phyloP scores from a whole-genome alignment of 2,888 invertebrate species.

The Cryptus viduatorius region DNA sequence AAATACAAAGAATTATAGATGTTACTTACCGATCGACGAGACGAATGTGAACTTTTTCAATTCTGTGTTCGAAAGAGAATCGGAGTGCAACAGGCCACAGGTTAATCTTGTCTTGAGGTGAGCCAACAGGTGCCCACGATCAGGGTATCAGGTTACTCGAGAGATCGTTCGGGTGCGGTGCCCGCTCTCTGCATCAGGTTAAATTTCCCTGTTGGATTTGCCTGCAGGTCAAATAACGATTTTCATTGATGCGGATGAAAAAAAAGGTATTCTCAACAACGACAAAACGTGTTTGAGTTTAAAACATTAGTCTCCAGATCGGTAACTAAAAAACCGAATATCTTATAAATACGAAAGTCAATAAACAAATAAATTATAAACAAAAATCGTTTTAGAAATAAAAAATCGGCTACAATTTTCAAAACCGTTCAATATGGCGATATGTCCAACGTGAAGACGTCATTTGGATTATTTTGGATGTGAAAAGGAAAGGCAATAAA shows the following conservation, averaged over 20 bases:
- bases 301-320: too few relatives aligned
- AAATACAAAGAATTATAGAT: neutral
- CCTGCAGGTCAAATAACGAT: slow-evolving; percentile 17
- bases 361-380: neutral
- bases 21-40: slow-evolving; percentile 42
- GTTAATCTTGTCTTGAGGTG: slow-evolving; percentile 79
- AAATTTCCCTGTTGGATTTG: slow-evolving; percentile 50
- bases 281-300: too few relatives aligned
- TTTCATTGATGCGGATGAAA: neutral
- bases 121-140: slow-evolving; percentile 81
- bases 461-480: too few relatives aligned
- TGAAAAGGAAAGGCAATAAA: too few relatives aligned
- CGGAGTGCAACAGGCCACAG: slow-evolving; percentile 64
- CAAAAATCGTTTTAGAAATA: too few relatives aligned
- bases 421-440: too few relatives aligned
- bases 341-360: slow-evolving; percentile 9
- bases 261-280: neutral
- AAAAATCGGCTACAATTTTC: too few relatives aligned
- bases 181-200: slow-evolving; percentile 72
- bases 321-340: neutral
- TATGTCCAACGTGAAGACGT: too few relatives aligned
- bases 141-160: slow-evolving; percentile 78
- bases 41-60: neutral
- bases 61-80: slow-evolving; percentile 26
- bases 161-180: slow-evolving; percentile 74